These are phyloP conservation scores for Schizothorax lantsangensis DNA, from an alignment of 2,797 vertebrate genomes.

Conservation along the genomic window DNA sequence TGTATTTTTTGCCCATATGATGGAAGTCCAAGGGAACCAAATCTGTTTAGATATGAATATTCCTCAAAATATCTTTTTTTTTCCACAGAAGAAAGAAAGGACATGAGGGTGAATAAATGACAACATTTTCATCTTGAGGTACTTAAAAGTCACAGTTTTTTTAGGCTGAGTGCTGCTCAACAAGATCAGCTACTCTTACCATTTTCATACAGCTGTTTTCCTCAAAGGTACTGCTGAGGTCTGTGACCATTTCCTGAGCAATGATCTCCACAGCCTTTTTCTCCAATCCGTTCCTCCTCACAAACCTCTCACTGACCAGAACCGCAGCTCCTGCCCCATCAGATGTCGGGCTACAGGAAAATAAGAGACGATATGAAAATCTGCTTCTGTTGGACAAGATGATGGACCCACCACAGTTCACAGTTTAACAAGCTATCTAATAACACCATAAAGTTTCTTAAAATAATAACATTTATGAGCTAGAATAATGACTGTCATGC, in stretches of 20 bases:
- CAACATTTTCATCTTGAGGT: not conserved
- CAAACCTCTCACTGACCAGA: constrained; percentile 89
- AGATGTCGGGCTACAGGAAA: constrained; percentile 87
- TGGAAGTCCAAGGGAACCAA: not conserved
- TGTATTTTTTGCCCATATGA: not conserved
- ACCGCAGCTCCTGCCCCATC: constrained; percentile 93
- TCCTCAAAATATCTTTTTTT: not conserved
- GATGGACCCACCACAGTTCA: not conserved
- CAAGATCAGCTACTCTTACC: constrained; percentile 71
- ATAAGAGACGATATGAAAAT: not conserved
- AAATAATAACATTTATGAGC: not conserved
- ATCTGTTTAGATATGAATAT: not conserved
- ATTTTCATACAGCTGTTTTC: constrained; percentile 89
- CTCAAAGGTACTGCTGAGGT: constrained; percentile 86
- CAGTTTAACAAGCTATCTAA: not conserved
- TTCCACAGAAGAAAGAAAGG: not conserved
- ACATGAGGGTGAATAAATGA: not conserved
- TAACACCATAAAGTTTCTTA: not conserved
- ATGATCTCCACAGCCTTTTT: constrained; percentile 92
- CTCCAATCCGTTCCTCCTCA: constrained; percentile 81
- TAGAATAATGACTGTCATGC: not conserved
- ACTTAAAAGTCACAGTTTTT: not conserved
- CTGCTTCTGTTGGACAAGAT: not conserved
- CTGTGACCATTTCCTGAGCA: constrained; percentile 94
- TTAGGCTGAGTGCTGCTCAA: not conserved